These are phyloP conservation scores for Zaprionus taronus DNA, from an alignment of 1,140 invertebrate species.

Conservation along the genomic window DNA sequence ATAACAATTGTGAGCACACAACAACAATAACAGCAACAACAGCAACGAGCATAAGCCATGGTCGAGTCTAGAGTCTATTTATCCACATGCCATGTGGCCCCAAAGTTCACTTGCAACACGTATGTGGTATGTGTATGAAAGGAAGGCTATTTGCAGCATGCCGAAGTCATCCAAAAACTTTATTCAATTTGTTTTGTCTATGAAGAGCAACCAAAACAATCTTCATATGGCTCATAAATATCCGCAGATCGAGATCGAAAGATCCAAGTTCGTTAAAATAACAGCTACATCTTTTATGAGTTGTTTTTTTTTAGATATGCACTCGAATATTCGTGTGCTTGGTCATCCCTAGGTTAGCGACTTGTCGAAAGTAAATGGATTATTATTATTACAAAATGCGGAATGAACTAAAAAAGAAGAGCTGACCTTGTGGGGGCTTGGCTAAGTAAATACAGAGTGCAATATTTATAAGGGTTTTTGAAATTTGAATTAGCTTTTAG, in stretches of 20 bases:
- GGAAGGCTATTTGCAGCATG: conserved; percentile 73
- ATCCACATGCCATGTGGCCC: not conserved
- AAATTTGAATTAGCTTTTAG: not conserved
- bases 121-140: conserved; percentile 42
- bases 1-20: conserved; percentile 68
- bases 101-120: conserved; percentile 57
- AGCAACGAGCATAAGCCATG: conserved; percentile 32
- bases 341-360: not conserved
- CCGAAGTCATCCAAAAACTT: conserved; percentile 42
- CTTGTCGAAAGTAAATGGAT: conserved; percentile 4
- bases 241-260: conserved; percentile 15
- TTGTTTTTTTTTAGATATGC: not conserved
- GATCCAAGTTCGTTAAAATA: conserved; percentile 2
- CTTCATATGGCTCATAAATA: conserved; percentile 37
- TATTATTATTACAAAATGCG: not conserved
- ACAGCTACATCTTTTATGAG: not conserved
- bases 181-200: conserved; percentile 40
- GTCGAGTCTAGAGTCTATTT: conserved; percentile 59
- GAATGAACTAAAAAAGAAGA: not conserved
- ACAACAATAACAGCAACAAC: conserved; percentile 9
- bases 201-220: conserved; percentile 39
- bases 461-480: not conserved
- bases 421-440: not conserved
- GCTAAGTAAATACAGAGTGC: not conserved
- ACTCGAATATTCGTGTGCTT: conserved; percentile 10